Conservation (phyloP, 2,797 vertebrate species). For the Oreochromis grahami region DNA sequence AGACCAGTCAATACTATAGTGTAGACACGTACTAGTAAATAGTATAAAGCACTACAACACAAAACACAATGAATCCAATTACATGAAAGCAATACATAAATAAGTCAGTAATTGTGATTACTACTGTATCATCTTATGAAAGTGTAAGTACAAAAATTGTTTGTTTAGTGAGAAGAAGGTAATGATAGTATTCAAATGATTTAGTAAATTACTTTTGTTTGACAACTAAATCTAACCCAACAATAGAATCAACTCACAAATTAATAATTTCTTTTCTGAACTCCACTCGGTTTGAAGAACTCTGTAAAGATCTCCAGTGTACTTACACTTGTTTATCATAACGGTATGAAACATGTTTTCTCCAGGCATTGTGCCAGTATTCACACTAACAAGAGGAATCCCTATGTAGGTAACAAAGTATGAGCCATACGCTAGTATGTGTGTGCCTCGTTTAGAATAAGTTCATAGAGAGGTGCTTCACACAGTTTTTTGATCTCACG, state of each 20-base stretch:
- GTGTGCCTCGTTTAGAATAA: constrained; percentile 30
- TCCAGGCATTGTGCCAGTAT: constrained; percentile 35
- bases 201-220: not conserved
- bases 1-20: not conserved
- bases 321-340: constrained; percentile 4
- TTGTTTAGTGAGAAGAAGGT: not conserved
- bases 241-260: not conserved
- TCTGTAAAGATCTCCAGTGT: not conserved
- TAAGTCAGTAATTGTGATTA: not conserved
- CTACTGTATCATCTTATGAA: not conserved
- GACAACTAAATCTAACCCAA: not conserved
- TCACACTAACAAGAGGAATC: constrained; percentile 42
- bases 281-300: not conserved
- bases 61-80: not conserved
- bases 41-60: not conserved
- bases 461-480: constrained; percentile 17
- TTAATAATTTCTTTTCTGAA: not conserved
- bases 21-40: not conserved
- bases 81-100: not conserved
- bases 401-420: constrained; percentile 13
- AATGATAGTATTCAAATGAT: not conserved
- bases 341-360: constrained; percentile 21
- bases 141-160: not conserved
- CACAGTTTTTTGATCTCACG: not conserved
- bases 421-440: constrained; percentile 32